Percentiles rank a stretch among this genome's conserved stretches.
These are phyloP conservation scores for Phaethornis superciliosus DNA, from an alignment of 2,113 vertebrate genomes.

Conservation along the genomic window DNA sequence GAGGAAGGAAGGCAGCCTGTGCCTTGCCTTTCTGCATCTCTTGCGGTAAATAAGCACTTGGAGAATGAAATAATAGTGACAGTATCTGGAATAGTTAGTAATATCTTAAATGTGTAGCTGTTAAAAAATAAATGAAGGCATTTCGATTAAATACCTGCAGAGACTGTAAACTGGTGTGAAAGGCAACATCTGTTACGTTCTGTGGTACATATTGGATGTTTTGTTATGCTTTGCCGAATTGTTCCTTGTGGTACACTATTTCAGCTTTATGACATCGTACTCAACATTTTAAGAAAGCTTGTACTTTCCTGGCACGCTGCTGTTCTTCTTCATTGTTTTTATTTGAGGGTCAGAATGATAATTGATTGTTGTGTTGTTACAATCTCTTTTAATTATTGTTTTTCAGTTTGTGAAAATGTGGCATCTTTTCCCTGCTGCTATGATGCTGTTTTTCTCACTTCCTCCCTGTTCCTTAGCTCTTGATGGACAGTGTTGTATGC, in stretches of 20 bases:
- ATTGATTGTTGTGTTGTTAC: not conserved
- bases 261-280: constrained; percentile 1
- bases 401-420: not conserved
- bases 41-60: not conserved
- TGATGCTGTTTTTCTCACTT: not conserved
- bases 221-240: not conserved
- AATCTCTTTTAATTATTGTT: not conserved
- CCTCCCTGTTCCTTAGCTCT: not conserved
- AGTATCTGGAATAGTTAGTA: not conserved
- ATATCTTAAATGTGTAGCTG: not conserved
- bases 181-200: not conserved
- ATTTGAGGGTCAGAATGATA: not conserved
- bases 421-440: not conserved
- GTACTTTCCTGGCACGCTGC: not conserved
- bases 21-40: not conserved
- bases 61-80: not conserved
- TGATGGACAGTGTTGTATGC: not conserved
- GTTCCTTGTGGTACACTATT: not conserved
- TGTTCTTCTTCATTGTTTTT: not conserved
- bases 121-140: not conserved
- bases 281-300: not conserved
- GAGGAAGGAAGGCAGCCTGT: not conserved
- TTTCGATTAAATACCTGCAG: constrained; percentile 1
- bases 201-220: not conserved
- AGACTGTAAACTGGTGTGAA: not conserved